A percentile compares a stretch with the other conserved stretches of the same genome.
phyloP scores from a whole-genome alignment of 2,797 vertebrate species.

The Pachyuromys duprasi region DNA sequence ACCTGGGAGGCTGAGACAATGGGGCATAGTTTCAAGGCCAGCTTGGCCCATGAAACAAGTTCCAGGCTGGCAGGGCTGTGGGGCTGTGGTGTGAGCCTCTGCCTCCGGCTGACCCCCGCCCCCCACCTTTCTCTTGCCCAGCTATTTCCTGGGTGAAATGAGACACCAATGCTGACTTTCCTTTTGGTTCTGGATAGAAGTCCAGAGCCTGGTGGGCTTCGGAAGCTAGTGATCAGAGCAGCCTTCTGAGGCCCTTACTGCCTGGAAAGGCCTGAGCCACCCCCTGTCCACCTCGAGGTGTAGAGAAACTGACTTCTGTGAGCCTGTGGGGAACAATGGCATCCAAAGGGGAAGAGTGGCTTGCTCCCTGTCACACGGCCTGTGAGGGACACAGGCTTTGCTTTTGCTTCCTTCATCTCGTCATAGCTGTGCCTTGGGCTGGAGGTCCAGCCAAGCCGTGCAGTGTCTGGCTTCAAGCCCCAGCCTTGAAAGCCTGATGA shows the following conservation, averaged over 20 bases:
- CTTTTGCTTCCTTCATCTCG: not conserved
- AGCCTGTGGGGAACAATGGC: not conserved
- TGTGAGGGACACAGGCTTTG: not conserved
- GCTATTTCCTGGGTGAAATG: not conserved
- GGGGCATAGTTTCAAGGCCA: not conserved
- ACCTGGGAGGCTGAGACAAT: not conserved
- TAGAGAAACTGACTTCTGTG: not conserved
- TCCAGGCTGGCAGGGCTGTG: not conserved
- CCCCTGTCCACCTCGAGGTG: too few species aligned
- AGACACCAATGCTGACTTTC: rapidly evolving
- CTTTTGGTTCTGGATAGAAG: not conserved
- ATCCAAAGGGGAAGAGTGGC: not conserved
- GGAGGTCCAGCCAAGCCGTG: not conserved
- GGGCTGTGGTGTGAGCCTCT: not conserved
- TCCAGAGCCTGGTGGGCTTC: not conserved
- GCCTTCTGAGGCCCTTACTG: not conserved
- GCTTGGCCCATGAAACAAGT: not conserved
- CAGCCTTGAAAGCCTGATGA: not conserved
- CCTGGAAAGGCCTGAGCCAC: not conserved
- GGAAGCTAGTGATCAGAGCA: not conserved
- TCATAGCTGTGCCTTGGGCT: not conserved
- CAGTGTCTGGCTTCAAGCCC: not conserved
- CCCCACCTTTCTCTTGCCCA: not conserved
- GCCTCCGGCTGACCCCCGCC: not conserved
- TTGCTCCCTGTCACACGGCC: not conserved